Conservation (phyloP, 2,113 vertebrate species). For the Plectropomus leopardus region DNA sequence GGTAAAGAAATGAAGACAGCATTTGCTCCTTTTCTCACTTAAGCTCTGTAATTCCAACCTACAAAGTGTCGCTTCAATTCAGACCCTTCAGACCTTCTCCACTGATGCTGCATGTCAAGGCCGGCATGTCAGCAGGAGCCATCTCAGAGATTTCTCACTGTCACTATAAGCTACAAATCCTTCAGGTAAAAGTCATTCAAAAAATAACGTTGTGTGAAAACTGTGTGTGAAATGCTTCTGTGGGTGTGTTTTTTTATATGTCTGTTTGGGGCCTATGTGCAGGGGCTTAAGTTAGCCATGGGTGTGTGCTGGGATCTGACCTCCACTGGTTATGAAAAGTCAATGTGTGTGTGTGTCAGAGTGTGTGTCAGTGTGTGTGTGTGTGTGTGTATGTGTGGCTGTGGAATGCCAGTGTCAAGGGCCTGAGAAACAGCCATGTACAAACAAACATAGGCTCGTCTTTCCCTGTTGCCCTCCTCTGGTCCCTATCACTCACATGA, state of each 20-base stretch:
- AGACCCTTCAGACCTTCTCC: conserved; percentile 63
- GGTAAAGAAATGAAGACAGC: conserved; percentile 62
- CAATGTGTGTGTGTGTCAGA: conserved; percentile 25
- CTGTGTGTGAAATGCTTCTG: conserved; percentile 35
- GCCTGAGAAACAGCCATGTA: conserved; percentile 85
- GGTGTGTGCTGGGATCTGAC: conserved; percentile 58
- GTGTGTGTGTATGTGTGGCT: conserved; percentile 48
- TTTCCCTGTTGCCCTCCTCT: conserved; percentile 81
- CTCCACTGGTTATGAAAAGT: conserved; percentile 58
- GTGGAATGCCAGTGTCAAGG: conserved; percentile 82
- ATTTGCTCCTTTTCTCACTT: conserved; percentile 72
- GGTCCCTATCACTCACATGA: conserved; percentile 74
- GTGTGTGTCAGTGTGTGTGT: conserved; percentile 33
- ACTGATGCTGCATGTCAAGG: conserved; percentile 48
- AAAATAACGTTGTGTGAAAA: conserved; percentile 11
- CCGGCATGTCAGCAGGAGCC: conserved; percentile 15
- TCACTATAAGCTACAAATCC: neutral
- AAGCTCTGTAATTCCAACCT: conserved; percentile 71
- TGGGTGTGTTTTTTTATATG: conserved; percentile 18
- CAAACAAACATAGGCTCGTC: conserved; percentile 88
- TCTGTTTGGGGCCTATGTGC: conserved; percentile 34
- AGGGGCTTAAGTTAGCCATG: conserved; percentile 53
- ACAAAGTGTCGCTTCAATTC: conserved; percentile 75
- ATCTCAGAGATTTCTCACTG: conserved; percentile 14
- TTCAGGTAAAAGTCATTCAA: conserved; percentile 13